Base-by-base conservation (phyloP, 2,888 invertebrate genomes). In the Scaptomyza flava region DNA sequence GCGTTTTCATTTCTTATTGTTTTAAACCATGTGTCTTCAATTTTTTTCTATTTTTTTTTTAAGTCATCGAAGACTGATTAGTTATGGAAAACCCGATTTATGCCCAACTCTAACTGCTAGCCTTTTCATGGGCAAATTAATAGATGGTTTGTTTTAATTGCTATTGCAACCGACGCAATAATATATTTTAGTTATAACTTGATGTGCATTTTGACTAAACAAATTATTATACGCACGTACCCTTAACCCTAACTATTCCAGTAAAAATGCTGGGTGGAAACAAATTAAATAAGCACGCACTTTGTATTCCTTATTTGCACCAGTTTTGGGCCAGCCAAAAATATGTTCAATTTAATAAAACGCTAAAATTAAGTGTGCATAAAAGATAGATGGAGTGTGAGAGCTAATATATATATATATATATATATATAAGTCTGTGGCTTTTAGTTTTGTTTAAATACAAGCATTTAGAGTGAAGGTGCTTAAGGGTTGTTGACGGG, bases 361-460 rank as follows among this genome's bases (percentile, higher is more conserved):
- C 1, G 12, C 5, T 31, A 20, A 31, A 34, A 17, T 14, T 6
- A 7, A 36, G 14, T 14, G 17, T 38, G 9, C 8, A 5, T 14
- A 17, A 38, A 8, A 17, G 11, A 41, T 7, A 3, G 38, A 14
- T 14, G 31, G 11, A 23, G 20, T 7, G 4, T n/a, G 9, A n/a
- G 23, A 1, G 5, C 4, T 1, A n/a, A 17, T 14, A 27, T 14
- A 8, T 3, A 43, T 12, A 14, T 50, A n/a, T n/a, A n/a, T n/a
- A n/a, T n/a, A n/a, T 30, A 43, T 52, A 72, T 38, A 51, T 36
- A 47, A 33, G 58, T 52, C 27, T 70, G 73, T 34, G 73, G 68
- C 47, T 68, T 59, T 51, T 20, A 27, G 42, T 45, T 67, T 73
- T 47, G 64, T 65, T 77, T 58, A 68, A 59, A 31, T 56, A 23